Base-by-base conservation (phyloP, 1,140 invertebrate species). In the Solen grandis region DNA sequence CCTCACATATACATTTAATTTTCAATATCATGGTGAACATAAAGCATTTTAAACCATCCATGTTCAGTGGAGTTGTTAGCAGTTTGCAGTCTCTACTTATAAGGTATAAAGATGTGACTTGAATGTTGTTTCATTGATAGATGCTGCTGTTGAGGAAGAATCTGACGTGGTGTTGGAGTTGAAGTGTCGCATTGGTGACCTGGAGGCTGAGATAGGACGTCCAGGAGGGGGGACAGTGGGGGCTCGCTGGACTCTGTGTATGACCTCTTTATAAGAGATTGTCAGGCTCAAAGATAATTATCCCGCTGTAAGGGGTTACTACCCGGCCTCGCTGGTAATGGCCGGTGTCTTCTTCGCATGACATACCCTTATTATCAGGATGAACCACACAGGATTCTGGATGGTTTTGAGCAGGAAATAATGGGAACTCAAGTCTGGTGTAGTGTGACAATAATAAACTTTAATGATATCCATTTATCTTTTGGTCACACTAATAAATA, bases 91-190 rank as follows among this genome's bases (percentile, higher is more conserved):
- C 5, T 27, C 25, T 50, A 50, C n/a, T 50, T 50, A 62, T 35
- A 35, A 55, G n/a, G 14, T 16, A 22, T 60, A n/a, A n/a, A n/a
- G n/a, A n/a, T n/a, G n/a, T n/a, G n/a, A n/a, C n/a, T n/a, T n/a
- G n/a, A n/a, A 35, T 66, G 10, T n/a, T 35, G 4, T 33, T 16
- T 66, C 31, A 29, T 29, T 31, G 35, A 25, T 41, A 78, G 54
- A 68, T 55, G 63, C 69, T 59, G 22, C 29, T 63, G 80, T 63
- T 25, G 84, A 83, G 25, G 68, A 60, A 33, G 84, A 85, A 27
- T 63, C 73, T 16, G 84, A 85, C 41, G 72, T 84, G 27, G 76
- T 89, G 13, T 76, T 73, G 19, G 89, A 89, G 60, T 59, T 90
- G 63, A 86, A 85, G 66, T 84, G 75, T 27, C 81, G 85, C 41